Percentiles rank a stretch among this genome's conserved stretches.
phyloP scores from a whole-genome alignment of 2,797 vertebrate species.

The Catamblyrhynchus diadema region DNA sequence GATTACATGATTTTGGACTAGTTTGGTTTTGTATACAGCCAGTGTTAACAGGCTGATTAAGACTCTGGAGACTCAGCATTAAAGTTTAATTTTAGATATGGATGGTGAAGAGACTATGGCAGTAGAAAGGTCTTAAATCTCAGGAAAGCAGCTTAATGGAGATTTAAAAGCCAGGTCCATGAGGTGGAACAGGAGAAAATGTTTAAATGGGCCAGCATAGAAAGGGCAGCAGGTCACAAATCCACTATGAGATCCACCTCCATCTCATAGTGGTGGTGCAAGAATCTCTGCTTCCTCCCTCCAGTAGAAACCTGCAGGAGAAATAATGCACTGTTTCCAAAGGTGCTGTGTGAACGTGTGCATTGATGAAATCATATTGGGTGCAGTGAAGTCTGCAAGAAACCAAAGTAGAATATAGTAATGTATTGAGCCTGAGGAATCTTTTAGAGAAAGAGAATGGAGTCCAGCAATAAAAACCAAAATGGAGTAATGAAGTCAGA shows the following conservation, averaged over 20 bases:
- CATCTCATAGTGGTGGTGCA: neutral
- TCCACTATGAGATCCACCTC: neutral
- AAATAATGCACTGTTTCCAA: neutral
- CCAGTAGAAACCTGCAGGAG: neutral
- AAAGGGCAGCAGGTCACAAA: neutral
- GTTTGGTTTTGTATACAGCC: neutral
- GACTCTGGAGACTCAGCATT: neutral
- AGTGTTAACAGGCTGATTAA: neutral
- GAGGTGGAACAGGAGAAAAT: neutral
- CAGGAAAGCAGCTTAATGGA: neutral
- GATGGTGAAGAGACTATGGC: neutral
- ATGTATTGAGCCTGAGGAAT: neutral
- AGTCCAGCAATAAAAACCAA: neutral
- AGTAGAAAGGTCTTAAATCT: neutral
- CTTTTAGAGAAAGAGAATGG: neutral
- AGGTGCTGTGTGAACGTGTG: neutral
- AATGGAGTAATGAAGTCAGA: neutral
- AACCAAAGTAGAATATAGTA: neutral
- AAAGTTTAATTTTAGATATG: neutral
- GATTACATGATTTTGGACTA: neutral
- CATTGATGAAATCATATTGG: neutral
- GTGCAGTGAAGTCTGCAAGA: neutral
- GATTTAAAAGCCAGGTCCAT: neutral
- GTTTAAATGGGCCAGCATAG: neutral
- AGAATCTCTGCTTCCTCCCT: neutral